Conservation (phyloP, 1,140 invertebrate genomes). For the Theocolax elegans region DNA sequence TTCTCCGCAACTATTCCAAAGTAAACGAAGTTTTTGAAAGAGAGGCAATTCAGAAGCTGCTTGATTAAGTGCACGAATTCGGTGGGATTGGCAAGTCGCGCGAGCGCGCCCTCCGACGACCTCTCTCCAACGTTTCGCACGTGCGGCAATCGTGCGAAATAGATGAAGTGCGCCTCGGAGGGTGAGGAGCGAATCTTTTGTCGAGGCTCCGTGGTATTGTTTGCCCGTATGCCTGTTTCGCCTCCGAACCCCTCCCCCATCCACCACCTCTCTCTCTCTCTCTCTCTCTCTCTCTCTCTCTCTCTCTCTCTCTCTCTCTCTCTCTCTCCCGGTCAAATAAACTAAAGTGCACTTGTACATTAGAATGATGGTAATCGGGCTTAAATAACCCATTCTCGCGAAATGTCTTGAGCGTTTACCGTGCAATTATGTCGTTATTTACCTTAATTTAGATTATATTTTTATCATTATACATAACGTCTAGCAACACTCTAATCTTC, state of each 20-base stretch:
- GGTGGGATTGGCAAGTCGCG: background rate
- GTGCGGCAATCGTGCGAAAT: background rate
- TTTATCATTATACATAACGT: too few species aligned
- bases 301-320: too few species aligned
- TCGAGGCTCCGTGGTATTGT: background rate
- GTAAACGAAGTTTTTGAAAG: background rate
- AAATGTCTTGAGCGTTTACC: too few species aligned
- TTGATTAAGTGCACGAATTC: background rate
- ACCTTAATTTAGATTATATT: too few species aligned
- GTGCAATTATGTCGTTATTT: too few species aligned
- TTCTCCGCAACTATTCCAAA: too few species aligned
- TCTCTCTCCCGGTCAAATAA: background rate
- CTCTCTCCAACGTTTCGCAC: background rate
- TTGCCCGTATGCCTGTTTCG: background rate
- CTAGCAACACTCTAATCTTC: too few species aligned
- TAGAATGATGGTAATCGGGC: background rate
- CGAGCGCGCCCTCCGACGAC: too few species aligned
- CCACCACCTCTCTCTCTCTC: too few species aligned
- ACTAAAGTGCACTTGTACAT: conserved; percentile 9
- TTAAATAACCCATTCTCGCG: background rate
- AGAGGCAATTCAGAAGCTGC: background rate
- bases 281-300: too few species aligned
- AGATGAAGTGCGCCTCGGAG: background rate
- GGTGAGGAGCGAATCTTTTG: background rate
- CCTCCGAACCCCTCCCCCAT: background rate